These are phyloP conservation scores for Phyllotreta striolata DNA, from an alignment of 2,888 invertebrate species.

Conservation along the genomic window DNA sequence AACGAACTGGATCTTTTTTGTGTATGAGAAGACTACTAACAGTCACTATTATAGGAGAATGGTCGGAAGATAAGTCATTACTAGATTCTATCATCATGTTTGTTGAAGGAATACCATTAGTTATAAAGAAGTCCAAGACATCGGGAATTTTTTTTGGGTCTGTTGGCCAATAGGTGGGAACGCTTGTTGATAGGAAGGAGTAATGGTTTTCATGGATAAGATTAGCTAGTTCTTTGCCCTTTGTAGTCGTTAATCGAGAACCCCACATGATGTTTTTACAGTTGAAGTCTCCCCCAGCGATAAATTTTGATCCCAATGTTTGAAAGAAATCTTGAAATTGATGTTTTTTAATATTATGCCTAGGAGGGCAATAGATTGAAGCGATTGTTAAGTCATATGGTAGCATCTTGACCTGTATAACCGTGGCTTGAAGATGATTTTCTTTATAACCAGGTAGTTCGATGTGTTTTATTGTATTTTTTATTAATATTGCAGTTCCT, in stretches of 20 bases:
- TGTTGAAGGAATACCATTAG: too few relatives aligned
- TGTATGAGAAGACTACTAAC: too few relatives aligned
- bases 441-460: constrained; percentile 27
- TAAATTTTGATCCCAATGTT: constrained; percentile 38
- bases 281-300: constrained; percentile 37
- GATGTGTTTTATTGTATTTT: constrained; percentile 25
- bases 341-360: constrained; percentile 37
- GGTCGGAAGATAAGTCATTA: too few relatives aligned
- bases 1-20: too few relatives aligned
- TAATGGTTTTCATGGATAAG: neutral
- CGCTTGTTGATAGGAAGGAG: neutral
- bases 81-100: too few relatives aligned
- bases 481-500: constrained; percentile 34
- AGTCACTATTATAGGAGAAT: too few relatives aligned
- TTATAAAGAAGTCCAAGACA: too few relatives aligned
- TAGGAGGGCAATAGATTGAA: too few relatives aligned
- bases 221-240: neutral
- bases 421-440: constrained; percentile 18
- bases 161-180: constrained; percentile 5
- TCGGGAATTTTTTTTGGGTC: too few relatives aligned
- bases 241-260: constrained; percentile 28
- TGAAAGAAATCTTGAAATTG: constrained; percentile 36
- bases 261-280: constrained; percentile 38
- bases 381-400: neutral
- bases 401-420: neutral